Evolutionary conservation across 2,113 vertebrate genomes (phyloP).

Genomic region (Malaclemys terrapin): DNA sequence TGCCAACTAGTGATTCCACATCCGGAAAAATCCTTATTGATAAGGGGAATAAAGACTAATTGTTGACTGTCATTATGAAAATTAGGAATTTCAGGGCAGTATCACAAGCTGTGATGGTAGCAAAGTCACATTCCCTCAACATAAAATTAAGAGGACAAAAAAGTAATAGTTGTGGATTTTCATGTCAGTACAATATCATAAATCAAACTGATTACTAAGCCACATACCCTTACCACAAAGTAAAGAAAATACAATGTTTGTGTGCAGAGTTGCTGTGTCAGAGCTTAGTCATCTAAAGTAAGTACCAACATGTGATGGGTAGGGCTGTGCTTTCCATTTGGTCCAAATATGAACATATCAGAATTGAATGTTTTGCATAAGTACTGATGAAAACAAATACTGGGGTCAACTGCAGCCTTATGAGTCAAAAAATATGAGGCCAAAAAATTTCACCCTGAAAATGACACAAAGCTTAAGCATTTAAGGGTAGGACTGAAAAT

Average conservation of each 20-base stretch:
- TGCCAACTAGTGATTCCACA: neutral
- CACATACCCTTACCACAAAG: slow-evolving; percentile 17
- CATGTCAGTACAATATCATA: slow-evolving; percentile 21
- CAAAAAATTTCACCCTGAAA: neutral
- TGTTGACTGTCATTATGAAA: neutral
- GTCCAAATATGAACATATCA: neutral
- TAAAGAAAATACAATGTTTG: neutral
- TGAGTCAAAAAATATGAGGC: neutral
- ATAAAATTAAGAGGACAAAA: neutral
- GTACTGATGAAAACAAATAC: neutral
- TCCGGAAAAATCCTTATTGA: slow-evolving; percentile 28
- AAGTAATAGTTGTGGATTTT: neutral
- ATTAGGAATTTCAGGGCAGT: neutral
- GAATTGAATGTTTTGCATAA: neutral
- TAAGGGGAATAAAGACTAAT: slow-evolving; percentile 44
- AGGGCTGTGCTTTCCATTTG: neutral
- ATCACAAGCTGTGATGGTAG: neutral
- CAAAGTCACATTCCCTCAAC: accelerated
- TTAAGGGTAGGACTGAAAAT: neutral
- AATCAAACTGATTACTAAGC: slow-evolving; percentile 20
- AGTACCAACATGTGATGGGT: neutral
- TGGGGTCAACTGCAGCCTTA: neutral
- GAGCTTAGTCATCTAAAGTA: accelerated
- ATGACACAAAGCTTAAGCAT: neutral
- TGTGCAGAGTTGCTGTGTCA: neutral